Base-by-base conservation (phyloP, 2,888 invertebrate genomes). In the Thumatha senex region DNA sequence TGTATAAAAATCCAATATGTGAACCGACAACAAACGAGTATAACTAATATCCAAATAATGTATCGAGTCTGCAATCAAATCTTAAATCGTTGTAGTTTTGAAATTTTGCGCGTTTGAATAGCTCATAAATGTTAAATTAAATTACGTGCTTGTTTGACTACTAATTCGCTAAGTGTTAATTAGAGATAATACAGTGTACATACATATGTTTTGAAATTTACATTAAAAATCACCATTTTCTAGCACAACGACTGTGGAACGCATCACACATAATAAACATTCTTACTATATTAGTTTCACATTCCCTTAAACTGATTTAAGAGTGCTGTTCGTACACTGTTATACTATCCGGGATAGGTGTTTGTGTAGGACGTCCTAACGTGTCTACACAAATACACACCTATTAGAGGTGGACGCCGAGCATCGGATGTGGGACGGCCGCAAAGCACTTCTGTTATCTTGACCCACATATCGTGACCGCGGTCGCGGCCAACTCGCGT, bases 391-490 rank as follows among this genome's bases (percentile, higher is more conserved):
- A n/a, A n/a, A n/a, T n/a, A n/a, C n/a, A n/a, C n/a, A n/a, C n/a
- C n/a, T n/a, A n/a, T n/a, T n/a, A n/a, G 18, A 4, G 18, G 31
- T 31, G 5, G 31, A 31, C 31, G 47, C 50, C 51, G 51, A 58
- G 58, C 63, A 66, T 71, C 69, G 72, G 78, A 80, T 76, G 79
- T 78, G 73, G 78, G 66, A 64, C 82, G 75, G 72, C 56, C 69
- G 64, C 76, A 66, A 66, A 72, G 67, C 80, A 80, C 80, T 80
- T 78, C 76, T 74, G 78, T 82, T 82, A 80, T 84, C 86, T 86
- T 85, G 86, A 86, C 86, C 86, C 76, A 86, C 82, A 81, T 86
- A 76, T 67, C 62, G 76, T 76, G 83, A 79, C 82, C 84, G 82
- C 81, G 77, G 78, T 71, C 72, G 76, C 75, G 78, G 76, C 74